Base-by-base conservation (phyloP, 2,797 vertebrate species). In the Pogonophryne albipinna region DNA sequence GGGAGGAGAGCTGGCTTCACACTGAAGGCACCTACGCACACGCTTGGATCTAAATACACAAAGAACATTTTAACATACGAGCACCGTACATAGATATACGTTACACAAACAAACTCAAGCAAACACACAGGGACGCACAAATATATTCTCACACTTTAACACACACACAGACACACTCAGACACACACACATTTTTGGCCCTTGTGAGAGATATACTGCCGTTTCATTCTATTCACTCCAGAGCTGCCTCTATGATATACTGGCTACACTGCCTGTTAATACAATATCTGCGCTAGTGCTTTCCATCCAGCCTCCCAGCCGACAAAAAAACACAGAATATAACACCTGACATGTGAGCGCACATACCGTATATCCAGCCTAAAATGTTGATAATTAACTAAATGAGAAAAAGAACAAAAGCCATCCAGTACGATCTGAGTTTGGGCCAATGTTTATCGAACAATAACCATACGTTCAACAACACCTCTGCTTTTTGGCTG, bases 391-490 rank as follows among this genome's bases (percentile, higher is more conserved):
- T 67, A 80, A 69, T 70, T 47, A 77, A 82, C 72, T 61, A 66
- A 78, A 83, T 20, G 66, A 74, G 66, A 49, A 52, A 67, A 76
- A 83, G 74, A 76, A 85, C 66, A 91, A 85, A 87, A 90, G 79
- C 66, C 62, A 65, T 90, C 82, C 78, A 69, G 86, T 90, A 83
- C 57, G 42, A 86, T 87, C 88, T 90, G 90, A 86, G 83, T 66
- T 59, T 0, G 52, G 44, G 85, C 94, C 91, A 93, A 86, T 93
- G 91, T 95, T 94, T 93, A 92, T 84, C 85, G 77, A 88, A 94
- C 93, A 94, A 93, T 93, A 91, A 89, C 91, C 88, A 84, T 88
- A 84, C 90, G 92, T 93, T 91, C 82, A 82, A 77, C 87, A 84
- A 89, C 78, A 89, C 92, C 81, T 92, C 87, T 87, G 86, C 87